These are phyloP conservation scores for Apocheima hispidaria DNA, from an alignment of 2,888 invertebrate species.

Conservation along the genomic window DNA sequence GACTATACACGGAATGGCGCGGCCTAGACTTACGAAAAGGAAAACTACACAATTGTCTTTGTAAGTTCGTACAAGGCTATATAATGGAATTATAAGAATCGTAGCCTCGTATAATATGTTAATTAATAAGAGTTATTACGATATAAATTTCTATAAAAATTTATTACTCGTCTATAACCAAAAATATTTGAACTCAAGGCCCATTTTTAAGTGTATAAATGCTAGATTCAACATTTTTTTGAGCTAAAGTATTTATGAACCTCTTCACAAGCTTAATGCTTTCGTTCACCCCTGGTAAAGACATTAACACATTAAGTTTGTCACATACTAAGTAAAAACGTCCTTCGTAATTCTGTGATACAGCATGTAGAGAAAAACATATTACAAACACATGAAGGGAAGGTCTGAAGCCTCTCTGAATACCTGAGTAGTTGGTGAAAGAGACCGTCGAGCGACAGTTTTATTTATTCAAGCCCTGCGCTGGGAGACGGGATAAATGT, in stretches of 20 bases:
- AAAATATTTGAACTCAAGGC: no score
- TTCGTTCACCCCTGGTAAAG: neutral
- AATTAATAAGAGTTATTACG: neutral
- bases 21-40: conserved; percentile 15
- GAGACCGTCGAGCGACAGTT: conserved; percentile 54
- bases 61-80: conserved; percentile 5
- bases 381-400: conserved; percentile 45
- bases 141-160: no score
- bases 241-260: neutral
- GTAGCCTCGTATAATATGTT: neutral
- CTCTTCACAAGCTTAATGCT: neutral
- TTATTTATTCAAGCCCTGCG: conserved; percentile 64
- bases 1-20: neutral
- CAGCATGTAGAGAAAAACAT: conserved; percentile 35
- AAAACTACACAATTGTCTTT: conserved; percentile 12
- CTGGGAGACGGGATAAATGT: conserved; percentile 38
- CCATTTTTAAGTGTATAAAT: no score
- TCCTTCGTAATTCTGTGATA: conserved; percentile 19
- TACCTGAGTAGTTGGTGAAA: conserved; percentile 62
- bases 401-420: conserved; percentile 57
- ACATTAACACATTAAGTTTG: neutral
- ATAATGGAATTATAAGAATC: neutral
- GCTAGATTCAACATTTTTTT: no score
- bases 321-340: conserved; percentile 6
- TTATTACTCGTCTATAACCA: no score